Conservation (phyloP, 2,888 invertebrate species). For the Eupeodes luniger region DNA sequence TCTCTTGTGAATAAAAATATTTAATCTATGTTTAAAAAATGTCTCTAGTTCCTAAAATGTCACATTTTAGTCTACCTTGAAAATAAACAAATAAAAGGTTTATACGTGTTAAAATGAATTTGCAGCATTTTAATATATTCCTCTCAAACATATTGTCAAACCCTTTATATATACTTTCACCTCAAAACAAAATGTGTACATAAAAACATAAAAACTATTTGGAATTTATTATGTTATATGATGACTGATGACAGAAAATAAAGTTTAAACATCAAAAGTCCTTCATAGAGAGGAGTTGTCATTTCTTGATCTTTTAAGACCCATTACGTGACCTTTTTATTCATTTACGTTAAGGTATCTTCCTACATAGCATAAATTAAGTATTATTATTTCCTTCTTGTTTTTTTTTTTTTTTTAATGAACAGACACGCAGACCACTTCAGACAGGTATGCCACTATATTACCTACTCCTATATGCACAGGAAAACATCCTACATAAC, state of each 20-base stretch:
- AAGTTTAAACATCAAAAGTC: slow-evolving; percentile 32
- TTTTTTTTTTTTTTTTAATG: not conserved
- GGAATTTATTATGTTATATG: slow-evolving; percentile 8
- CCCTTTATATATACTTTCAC: too few relatives aligned
- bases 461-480: not conserved
- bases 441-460: slow-evolving; percentile 23
- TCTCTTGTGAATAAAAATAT: too few relatives aligned
- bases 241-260: not conserved
- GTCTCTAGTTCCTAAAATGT: too few relatives aligned
- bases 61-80: too few relatives aligned
- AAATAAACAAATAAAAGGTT: not conserved
- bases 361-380: not conserved
- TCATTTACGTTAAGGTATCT: not conserved
- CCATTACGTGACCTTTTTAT: slow-evolving; percentile 69
- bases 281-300: slow-evolving; percentile 27
- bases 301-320: slow-evolving; percentile 57
- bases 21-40: too few relatives aligned
- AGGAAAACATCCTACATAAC: not conserved
- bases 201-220: slow-evolving; percentile 3
- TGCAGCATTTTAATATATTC: not conserved
- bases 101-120: not conserved
- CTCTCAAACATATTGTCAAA: too few relatives aligned
- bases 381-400: slow-evolving; percentile 22
- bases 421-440: slow-evolving; percentile 32
- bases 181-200: not conserved